A percentile compares a stretch with the other conserved stretches of the same genome.
These are phyloP conservation scores for Prosapia bicincta DNA, from an alignment of 2,888 invertebrate genomes.

Conservation along the genomic window DNA sequence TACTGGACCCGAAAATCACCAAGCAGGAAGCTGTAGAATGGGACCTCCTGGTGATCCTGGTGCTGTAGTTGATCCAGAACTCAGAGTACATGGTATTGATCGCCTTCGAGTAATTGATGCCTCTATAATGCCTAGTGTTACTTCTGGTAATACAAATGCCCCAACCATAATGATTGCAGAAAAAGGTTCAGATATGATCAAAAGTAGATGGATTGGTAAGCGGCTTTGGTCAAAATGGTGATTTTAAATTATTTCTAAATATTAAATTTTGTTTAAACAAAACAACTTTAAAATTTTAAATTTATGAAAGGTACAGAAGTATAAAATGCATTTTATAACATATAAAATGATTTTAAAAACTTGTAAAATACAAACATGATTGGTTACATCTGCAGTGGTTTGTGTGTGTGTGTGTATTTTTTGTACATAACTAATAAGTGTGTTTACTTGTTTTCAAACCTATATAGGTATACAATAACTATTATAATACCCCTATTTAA, in stretches of 20 bases:
- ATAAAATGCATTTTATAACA: neutral
- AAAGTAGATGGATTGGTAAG: constrained; percentile 47
- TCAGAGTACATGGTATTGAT: constrained; percentile 50
- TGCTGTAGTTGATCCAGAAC: constrained; percentile 56
- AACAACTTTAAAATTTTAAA: neutral
- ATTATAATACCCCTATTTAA: too few species aligned
- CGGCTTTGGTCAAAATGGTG: constrained; percentile 41
- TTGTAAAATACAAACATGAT: neutral
- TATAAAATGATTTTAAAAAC: neutral
- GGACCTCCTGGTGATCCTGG: constrained; percentile 53
- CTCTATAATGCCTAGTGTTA: constrained; percentile 54
- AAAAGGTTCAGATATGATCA: constrained; percentile 54
- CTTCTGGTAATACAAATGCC: constrained; percentile 57
- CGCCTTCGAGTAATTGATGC: constrained; percentile 55
- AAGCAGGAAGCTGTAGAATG: constrained; percentile 63
- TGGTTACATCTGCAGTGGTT: neutral
- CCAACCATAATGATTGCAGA: constrained; percentile 58
- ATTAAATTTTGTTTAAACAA: neutral
- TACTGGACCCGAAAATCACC: constrained; percentile 62
- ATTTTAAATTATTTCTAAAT: neutral
- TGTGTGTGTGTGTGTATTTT: too few species aligned
- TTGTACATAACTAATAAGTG: too few species aligned
- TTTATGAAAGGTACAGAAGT: neutral
- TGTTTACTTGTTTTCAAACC: too few species aligned
- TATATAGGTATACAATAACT: too few species aligned